A percentile compares a stretch with the other conserved stretches of the same genome.
These are phyloP conservation scores for Drosophila cognata DNA, from an alignment of 2,888 invertebrate genomes.

Conservation along the genomic window DNA sequence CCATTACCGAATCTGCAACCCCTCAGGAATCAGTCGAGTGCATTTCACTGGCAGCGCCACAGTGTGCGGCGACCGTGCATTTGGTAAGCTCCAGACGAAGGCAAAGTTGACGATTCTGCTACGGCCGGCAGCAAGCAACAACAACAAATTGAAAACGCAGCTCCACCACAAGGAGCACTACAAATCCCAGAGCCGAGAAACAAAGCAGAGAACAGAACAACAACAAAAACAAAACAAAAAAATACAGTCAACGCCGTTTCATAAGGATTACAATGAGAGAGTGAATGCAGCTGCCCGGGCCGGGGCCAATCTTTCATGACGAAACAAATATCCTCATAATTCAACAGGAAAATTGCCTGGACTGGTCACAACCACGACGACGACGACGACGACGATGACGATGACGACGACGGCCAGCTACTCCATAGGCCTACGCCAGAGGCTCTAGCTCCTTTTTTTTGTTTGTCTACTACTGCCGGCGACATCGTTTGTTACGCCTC, in stretches of 20 bases:
- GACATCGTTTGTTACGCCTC: slow-evolving; percentile 67
- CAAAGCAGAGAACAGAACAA: slow-evolving; percentile 9
- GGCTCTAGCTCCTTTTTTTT: slow-evolving; percentile 5
- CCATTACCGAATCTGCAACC: slow-evolving; percentile 33
- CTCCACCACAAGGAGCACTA: slow-evolving; percentile 36
- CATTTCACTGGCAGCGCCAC: slow-evolving; percentile 72
- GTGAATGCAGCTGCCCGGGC: slow-evolving; percentile 46
- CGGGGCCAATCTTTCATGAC: slow-evolving; percentile 82
- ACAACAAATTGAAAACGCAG: slow-evolving; percentile 39
- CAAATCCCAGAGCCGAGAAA: slow-evolving; percentile 40
- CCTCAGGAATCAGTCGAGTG: slow-evolving; percentile 65
- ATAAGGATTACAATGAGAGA: slow-evolving; percentile 61
- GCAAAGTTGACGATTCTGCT: slow-evolving; percentile 76
- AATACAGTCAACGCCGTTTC: slow-evolving; percentile 60
- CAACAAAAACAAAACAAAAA: slow-evolving; percentile 26
- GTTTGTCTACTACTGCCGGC: slow-evolving; percentile 37
- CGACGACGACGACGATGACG: slow-evolving; percentile 36
- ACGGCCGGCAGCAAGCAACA: slow-evolving; percentile 54
- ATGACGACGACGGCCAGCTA: slow-evolving; percentile 44
- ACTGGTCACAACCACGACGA: slow-evolving; percentile 24
- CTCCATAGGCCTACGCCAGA: slow-evolving; percentile 21
- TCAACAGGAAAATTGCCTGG: slow-evolving; percentile 80
- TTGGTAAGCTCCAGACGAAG: slow-evolving; percentile 79
- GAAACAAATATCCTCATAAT: slow-evolving; percentile 82
- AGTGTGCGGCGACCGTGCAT: slow-evolving; percentile 58